phyloP scores from a whole-genome alignment of 2,888 invertebrate genomes.

The Drosophila colorata region DNA sequence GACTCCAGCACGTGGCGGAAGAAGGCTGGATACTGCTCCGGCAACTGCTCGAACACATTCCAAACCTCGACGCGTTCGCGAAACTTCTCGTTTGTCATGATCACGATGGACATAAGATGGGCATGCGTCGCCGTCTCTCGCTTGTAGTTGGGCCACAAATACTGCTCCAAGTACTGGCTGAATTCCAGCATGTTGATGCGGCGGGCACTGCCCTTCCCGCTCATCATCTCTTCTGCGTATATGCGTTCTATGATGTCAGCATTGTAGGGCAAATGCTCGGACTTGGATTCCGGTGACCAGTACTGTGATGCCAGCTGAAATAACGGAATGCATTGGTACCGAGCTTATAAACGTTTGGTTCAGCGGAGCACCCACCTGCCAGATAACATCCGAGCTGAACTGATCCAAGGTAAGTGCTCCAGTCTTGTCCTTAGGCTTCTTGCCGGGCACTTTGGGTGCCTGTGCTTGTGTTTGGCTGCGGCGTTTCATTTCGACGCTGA shows the following conservation, averaged over 20 bases:
- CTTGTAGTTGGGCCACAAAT: conserved; percentile 97
- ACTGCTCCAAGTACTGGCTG: conserved; percentile 98
- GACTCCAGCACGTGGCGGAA: conserved; percentile 92
- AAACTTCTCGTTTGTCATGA: conserved; percentile 99
- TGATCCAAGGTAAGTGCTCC: conserved; percentile 91
- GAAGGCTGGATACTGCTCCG: conserved; percentile 92
- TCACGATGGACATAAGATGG: conserved; percentile 98
- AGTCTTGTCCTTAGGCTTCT: conserved; percentile 59
- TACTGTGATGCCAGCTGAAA: conserved; percentile 94
- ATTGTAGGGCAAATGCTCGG: conserved; percentile 90
- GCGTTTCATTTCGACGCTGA: conserved; percentile 55
- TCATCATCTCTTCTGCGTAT: conserved; percentile 94
- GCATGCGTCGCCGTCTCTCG: conserved; percentile 91
- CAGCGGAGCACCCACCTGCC: conserved; percentile 88
- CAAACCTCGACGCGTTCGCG: conserved; percentile 98
- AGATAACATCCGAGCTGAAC: conserved; percentile 95
- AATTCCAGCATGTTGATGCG: conserved; percentile 98
- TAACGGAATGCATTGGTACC: background rate
- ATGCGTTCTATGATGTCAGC: conserved; percentile 94
- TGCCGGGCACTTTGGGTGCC: conserved; percentile 18
- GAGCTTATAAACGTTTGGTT: conserved; percentile 29
- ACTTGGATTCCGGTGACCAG: conserved; percentile 95
- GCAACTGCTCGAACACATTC: conserved; percentile 94
- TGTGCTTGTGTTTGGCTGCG: conserved; percentile 55
- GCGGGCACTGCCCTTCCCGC: conserved; percentile 92